phyloP scores from a whole-genome alignment of 2,888 invertebrate species.

The Plebejus anna region DNA sequence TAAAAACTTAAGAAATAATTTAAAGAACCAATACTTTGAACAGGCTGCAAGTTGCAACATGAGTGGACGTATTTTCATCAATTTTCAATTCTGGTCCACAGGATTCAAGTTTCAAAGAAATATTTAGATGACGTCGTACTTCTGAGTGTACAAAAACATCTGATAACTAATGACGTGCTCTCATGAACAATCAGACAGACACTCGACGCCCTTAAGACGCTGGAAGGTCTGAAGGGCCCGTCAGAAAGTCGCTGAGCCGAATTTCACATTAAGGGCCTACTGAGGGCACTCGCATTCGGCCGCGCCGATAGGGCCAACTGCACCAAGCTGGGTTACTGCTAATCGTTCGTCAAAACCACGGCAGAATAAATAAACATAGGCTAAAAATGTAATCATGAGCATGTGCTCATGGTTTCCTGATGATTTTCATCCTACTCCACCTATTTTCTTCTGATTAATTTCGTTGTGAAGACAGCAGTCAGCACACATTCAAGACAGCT shows the following conservation, averaged over 20 bases:
- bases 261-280: not conserved
- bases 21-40: no score
- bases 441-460: no score
- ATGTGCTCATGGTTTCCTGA: no score
- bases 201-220: not conserved
- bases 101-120: not conserved
- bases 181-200: not conserved
- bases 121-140: not conserved
- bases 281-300: not conserved
- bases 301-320: not conserved
- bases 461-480: no score
- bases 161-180: not conserved
- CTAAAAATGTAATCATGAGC: not conserved
- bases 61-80: no score
- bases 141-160: not conserved
- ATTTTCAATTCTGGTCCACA: no score
- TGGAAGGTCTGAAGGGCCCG: conserved; percentile 1
- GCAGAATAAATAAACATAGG: not conserved
- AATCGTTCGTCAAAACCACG: not conserved
- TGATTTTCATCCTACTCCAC: no score
- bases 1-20: no score
- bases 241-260: conserved; percentile 2
- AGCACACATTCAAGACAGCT: no score
- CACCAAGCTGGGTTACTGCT: not conserved
- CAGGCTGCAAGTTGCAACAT: no score